Evolutionary conservation across 2,888 invertebrate genomes (phyloP).

Genomic region (Drosophila subquinaria): DNA sequence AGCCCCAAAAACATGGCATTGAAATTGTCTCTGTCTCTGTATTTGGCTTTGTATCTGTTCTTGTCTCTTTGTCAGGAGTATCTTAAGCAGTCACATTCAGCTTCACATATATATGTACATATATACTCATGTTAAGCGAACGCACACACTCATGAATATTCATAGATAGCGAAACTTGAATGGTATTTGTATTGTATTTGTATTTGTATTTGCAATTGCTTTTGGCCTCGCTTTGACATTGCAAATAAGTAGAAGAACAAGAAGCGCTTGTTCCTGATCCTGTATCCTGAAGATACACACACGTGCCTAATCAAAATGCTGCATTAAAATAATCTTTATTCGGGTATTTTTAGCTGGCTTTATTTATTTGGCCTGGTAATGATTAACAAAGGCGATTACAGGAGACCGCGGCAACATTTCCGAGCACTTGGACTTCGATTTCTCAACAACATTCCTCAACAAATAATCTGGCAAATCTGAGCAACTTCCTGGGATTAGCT

Average conservation of each 20-base stretch:
- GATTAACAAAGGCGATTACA: slow-evolving; percentile 56
- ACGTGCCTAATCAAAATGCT: slow-evolving; percentile 78
- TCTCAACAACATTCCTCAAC: slow-evolving; percentile 27
- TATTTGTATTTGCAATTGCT: slow-evolving; percentile 74
- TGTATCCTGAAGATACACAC: slow-evolving; percentile 31
- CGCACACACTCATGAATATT: slow-evolving; percentile 71
- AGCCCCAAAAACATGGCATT: slow-evolving; percentile 60
- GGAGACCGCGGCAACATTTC: slow-evolving; percentile 14
- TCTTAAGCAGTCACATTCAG: slow-evolving; percentile 63
- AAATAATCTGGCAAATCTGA: slow-evolving; percentile 73
- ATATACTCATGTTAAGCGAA: slow-evolving; percentile 10
- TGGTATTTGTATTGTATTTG: slow-evolving; percentile 48
- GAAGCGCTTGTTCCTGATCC: neutral
- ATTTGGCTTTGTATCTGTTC: slow-evolving; percentile 2
- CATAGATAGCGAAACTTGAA: slow-evolving; percentile 46
- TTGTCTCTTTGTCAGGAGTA: slow-evolving; percentile 36
- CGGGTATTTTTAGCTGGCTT: slow-evolving; percentile 59
- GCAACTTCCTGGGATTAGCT: slow-evolving; percentile 75
- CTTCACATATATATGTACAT: slow-evolving; percentile 11
- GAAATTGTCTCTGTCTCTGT: slow-evolving; percentile 1
- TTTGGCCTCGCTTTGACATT: slow-evolving; percentile 61
- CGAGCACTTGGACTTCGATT: slow-evolving; percentile 22
- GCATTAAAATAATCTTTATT: slow-evolving; percentile 71
- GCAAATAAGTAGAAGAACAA: slow-evolving; percentile 72
- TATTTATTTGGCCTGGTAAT: slow-evolving; percentile 40